Conservation (phyloP, 1,140 invertebrate genomes). For the Trypoxylus dichotomus region DNA sequence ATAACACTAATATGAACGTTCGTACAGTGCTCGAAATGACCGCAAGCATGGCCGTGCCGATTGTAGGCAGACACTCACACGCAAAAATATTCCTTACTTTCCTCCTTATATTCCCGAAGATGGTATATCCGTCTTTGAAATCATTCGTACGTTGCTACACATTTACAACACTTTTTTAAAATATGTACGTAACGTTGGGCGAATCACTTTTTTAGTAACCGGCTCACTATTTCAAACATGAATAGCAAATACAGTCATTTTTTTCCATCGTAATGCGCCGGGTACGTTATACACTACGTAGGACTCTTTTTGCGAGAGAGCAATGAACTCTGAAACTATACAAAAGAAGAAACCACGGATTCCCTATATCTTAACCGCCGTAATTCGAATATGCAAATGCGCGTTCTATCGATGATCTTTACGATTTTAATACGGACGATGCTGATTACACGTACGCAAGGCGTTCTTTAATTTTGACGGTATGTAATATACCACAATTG, state of each 20-base stretch:
- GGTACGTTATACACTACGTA: not conserved
- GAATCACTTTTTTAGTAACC: not conserved
- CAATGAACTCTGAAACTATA: slow-evolving; percentile 18
- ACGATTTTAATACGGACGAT: not conserved
- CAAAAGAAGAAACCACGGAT: not conserved
- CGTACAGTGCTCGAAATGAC: slow-evolving; percentile 38
- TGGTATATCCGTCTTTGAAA: not conserved
- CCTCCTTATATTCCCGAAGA: not conserved
- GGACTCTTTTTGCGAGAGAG: not conserved
- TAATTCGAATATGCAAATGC: slow-evolving; percentile 7
- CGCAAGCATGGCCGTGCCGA: slow-evolving; percentile 46
- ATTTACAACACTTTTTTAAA: not conserved
- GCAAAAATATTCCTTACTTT: slow-evolving; percentile 17
- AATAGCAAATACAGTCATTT: not conserved
- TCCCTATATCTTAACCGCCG: not conserved
- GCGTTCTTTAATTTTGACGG: slow-evolving; percentile 15
- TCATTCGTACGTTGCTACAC: not conserved
- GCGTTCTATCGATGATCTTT: not conserved
- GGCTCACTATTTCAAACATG: not conserved
- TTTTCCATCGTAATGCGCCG: not conserved
- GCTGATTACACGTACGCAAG: not conserved
- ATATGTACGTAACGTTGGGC: not conserved
- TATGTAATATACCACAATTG: not conserved
- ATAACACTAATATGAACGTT: slow-evolving; percentile 44
- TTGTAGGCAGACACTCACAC: slow-evolving; percentile 28